Percentiles rank a stretch among this genome's conserved stretches.
Evolutionary conservation across 1,140 invertebrate species (phyloP).

Genomic region (Brachystomella parvula): DNA sequence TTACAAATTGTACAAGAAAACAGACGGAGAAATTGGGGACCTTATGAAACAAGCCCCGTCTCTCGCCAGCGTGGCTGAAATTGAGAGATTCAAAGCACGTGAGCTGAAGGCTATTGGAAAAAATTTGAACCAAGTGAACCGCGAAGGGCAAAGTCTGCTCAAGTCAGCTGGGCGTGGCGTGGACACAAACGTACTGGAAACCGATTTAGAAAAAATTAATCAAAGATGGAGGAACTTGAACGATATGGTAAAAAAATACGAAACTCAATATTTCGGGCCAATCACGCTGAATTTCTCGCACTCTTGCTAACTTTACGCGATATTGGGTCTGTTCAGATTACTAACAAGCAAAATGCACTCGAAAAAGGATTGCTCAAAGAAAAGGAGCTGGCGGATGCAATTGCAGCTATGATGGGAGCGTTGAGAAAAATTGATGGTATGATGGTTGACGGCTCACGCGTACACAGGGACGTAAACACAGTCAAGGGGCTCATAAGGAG

Average conservation of each 20-base stretch:
- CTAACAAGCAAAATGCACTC: constrained; percentile 64
- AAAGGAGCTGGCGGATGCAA: constrained; percentile 75
- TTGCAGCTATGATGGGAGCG: constrained; percentile 92
- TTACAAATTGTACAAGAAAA: constrained; percentile 40
- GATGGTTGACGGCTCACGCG: constrained; percentile 68
- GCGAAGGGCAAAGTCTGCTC: no score
- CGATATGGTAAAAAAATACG: constrained; percentile 60
- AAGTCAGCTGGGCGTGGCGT: constrained; percentile 77
- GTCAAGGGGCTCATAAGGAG: constrained; percentile 86
- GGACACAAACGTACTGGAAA: constrained; percentile 69
- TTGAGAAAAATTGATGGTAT: constrained; percentile 69
- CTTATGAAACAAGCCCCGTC: no score
- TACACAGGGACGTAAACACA: constrained; percentile 93
- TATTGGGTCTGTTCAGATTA: constrained; percentile 63
- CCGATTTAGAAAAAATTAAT: constrained; percentile 81
- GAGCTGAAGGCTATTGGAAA: no score
- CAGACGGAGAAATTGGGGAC: constrained; percentile 53
- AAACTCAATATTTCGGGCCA: neutral
- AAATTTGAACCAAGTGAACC: no score
- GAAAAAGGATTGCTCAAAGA: constrained; percentile 52
- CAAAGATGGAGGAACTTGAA: constrained; percentile 85
- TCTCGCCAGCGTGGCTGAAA: no score
- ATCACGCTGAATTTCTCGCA: neutral
- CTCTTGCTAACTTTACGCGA: no score
- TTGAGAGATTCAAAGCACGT: no score